Evolutionary conservation across 2,113 vertebrate genomes (phyloP).

Genomic region (Theristicus caerulescens): DNA sequence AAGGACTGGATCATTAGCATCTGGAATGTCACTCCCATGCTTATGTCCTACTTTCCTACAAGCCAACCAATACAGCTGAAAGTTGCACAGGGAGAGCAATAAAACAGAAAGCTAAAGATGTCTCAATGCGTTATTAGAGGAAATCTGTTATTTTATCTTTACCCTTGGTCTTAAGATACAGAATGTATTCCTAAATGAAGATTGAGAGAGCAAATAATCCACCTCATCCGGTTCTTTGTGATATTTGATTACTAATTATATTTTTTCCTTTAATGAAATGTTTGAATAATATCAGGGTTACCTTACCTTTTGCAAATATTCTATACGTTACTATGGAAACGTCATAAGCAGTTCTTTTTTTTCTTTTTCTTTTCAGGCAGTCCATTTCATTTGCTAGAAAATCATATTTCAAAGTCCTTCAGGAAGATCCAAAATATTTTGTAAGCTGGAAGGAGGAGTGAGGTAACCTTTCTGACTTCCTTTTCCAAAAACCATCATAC

Average conservation of each 20-base stretch:
- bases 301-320: background rate
- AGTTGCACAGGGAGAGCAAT: background rate
- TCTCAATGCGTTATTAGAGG: background rate
- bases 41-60: background rate
- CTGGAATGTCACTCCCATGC: background rate
- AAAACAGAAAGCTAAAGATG: background rate
- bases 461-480: background rate
- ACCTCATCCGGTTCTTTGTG: background rate
- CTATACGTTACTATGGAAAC: background rate
- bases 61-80: background rate
- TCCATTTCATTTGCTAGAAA: background rate
- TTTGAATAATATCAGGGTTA: background rate
- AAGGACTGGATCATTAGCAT: background rate
- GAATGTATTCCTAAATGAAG: background rate
- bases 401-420: background rate
- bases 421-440: conserved; percentile 1
- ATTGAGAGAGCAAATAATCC: background rate
- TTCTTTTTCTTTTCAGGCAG: background rate
- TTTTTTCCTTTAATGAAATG: background rate
- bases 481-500: background rate
- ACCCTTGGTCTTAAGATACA: background rate
- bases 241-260: background rate
- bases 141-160: background rate
- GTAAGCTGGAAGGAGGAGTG: background rate
- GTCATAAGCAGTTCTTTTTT: background rate